phyloP scores from a whole-genome alignment of 2,113 vertebrate genomes.

The Saccopteryx leptura region DNA sequence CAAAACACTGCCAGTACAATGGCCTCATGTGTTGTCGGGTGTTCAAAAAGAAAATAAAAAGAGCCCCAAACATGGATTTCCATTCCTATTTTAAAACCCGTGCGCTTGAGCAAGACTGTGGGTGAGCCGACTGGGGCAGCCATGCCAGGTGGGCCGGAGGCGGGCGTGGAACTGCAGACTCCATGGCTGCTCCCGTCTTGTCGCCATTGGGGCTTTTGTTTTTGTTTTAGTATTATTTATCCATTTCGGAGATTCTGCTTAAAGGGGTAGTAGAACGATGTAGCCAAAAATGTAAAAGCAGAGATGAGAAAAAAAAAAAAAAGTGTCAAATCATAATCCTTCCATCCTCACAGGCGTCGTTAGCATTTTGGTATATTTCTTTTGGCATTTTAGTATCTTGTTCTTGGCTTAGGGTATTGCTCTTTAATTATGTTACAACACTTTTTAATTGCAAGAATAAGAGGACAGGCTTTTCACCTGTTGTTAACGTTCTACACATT shows the following conservation, averaged over 20 bases:
- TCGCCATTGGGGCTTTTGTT: not conserved
- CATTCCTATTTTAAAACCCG: not conserved
- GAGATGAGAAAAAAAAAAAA: not conserved
- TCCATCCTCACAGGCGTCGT: not conserved
- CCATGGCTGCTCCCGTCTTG: not conserved
- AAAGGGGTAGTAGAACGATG: not conserved
- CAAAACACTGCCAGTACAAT: not conserved
- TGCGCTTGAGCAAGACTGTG: not conserved
- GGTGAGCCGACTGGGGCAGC: not conserved
- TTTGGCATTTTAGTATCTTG: constrained; percentile 32
- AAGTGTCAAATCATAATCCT: constrained; percentile 16
- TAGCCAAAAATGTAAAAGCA: constrained; percentile 40
- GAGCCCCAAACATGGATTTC: not conserved
- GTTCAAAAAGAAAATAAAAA: not conserved
- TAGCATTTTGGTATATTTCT: constrained; percentile 37
- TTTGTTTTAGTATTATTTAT: not conserved
- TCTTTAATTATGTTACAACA: constrained; percentile 27
- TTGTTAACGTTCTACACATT: constrained; percentile 9
- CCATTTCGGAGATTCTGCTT: constrained; percentile 6
- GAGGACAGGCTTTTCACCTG: not conserved
- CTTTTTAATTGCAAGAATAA: constrained; percentile 23
- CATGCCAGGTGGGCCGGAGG: not conserved
- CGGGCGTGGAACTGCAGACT: not conserved
- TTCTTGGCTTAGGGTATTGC: not conserved
- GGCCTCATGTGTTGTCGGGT: not conserved